Percentiles rank a stretch among this genome's conserved stretches.
Evolutionary conservation across 2,797 vertebrate genomes (phyloP).

Genomic region (Alauda arvensis): DNA sequence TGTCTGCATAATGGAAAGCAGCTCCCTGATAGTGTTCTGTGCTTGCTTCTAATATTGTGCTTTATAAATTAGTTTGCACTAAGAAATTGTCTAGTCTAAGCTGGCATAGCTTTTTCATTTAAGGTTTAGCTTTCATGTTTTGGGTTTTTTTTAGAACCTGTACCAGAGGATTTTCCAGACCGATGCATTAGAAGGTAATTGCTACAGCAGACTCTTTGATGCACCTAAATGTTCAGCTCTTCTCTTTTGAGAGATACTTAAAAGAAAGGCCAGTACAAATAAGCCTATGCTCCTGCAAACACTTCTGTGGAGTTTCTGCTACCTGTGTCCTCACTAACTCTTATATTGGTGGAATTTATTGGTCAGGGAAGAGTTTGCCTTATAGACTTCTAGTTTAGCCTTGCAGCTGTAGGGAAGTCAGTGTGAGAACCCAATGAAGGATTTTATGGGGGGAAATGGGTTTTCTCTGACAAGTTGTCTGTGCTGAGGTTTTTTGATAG

Average conservation of each 20-base stretch:
- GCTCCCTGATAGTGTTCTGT: not conserved
- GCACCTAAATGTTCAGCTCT: not conserved
- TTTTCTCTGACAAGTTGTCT: not conserved
- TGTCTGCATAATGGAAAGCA: not conserved
- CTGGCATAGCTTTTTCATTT: not conserved
- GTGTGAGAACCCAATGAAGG: not conserved
- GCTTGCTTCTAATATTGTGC: not conserved
- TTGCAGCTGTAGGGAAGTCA: not conserved
- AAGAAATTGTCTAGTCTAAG: not conserved
- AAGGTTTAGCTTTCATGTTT: not conserved
- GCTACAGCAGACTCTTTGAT: not conserved
- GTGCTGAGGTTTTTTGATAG: not conserved
- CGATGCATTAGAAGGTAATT: conserved; percentile 19
- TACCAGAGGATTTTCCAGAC: not conserved
- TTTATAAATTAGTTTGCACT: not conserved
- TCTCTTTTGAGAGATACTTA: not conserved
- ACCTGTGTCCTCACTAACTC: not conserved
- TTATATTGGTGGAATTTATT: not conserved
- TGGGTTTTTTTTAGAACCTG: conserved; percentile 25
- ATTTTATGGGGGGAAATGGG: not conserved
- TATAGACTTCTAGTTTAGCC: not conserved
- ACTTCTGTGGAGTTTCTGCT: not conserved
- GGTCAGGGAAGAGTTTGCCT: not conserved
- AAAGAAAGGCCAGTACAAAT: not conserved
- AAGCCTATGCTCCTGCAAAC: not conserved